Percentiles rank a stretch among this genome's conserved stretches.
Conservation (phyloP, 2,888 invertebrate species). For the Drosophila subquinaria region DNA sequence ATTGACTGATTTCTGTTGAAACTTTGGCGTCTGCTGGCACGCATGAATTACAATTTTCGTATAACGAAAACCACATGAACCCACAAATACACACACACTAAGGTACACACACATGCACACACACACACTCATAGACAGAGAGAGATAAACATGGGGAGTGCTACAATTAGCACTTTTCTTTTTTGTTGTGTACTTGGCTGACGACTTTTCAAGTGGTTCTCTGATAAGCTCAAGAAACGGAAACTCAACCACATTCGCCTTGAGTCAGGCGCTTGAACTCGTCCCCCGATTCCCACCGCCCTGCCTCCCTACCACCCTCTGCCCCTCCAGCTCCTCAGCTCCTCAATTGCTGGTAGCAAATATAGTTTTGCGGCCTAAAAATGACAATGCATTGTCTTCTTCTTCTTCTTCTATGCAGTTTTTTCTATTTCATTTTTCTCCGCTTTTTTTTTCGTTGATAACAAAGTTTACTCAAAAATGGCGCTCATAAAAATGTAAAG, state of each 20-base stretch:
- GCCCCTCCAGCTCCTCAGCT: no score
- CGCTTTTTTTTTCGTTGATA: slow-evolving; percentile 51
- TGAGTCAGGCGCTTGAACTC: slow-evolving; percentile 79
- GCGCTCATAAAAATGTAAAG: slow-evolving; percentile 73
- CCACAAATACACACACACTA: slow-evolving; percentile 25
- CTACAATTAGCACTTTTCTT: slow-evolving; percentile 74
- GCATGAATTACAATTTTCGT: slow-evolving; percentile 79
- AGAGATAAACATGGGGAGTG: slow-evolving; percentile 40
- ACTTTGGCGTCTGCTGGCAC: slow-evolving; percentile 79
- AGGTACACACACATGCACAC: slow-evolving; percentile 4
- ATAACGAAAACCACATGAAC: slow-evolving; percentile 67
- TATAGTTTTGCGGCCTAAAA: slow-evolving; percentile 77
- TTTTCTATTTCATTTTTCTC: slow-evolving; percentile 11
- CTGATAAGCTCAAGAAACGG: slow-evolving; percentile 70
- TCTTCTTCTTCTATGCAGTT: slow-evolving; percentile 7
- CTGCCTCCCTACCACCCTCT: background rate
- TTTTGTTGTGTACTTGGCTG: slow-evolving; percentile 40
- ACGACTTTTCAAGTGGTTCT: slow-evolving; percentile 59
- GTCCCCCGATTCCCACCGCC: background rate
- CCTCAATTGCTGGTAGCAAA: slow-evolving; percentile 59
- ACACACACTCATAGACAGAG: slow-evolving; percentile 18
- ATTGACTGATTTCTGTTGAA: slow-evolving; percentile 81
- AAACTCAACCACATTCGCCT: slow-evolving; percentile 64
- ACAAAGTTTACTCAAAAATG: slow-evolving; percentile 72
- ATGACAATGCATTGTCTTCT: slow-evolving; percentile 41